Base-by-base conservation (phyloP, 2,113 vertebrate genomes). In the Cinclus cinclus region DNA sequence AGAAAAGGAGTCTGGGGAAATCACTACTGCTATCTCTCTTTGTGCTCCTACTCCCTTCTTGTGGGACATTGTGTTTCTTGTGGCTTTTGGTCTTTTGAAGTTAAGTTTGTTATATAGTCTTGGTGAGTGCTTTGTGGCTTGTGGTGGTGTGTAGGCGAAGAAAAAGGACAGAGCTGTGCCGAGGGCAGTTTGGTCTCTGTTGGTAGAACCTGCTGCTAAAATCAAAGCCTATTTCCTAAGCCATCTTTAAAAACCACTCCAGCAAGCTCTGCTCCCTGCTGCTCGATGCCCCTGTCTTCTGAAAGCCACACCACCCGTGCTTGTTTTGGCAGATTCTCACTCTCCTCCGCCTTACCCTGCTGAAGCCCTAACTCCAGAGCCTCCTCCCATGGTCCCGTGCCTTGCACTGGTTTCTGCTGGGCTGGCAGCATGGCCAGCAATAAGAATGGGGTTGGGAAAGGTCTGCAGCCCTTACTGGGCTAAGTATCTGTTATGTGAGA, bases 21-120 rank as follows among this genome's bases (percentile, higher is more conserved):
- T 83, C 59, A 46, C 60, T 56, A 3, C 35, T 80, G 5, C 85
- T 73, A 58, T 83, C 81, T 84, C 62, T 89, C 79, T 86, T 67
- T 63, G 46, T 87, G 69, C 58, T 94, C 30, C 83, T 89, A 47
- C 89, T 93, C 94, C 41, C 73, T 93, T 95, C 89, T 94, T 94
- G 89, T 93, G 89, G 92, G 65, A 89, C 92, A 83, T 41, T 24
- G 35, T 81, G 60, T 44, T 93, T 89, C 76, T 81, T 83, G 94
- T 96, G 96, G 96, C 92, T 96, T 97, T 68, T 90, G 60, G 39
- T 78, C 91, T 92, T 96, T 97, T 96, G 91, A 97, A 96, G 96
- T 84, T 55, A 4, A 80, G 94, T 89, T 97, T 93, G 89, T 89
- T 92, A 64, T 11, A 94, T 35, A 95, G 83, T 28, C 92, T 82